Base-by-base conservation (phyloP, 2,888 invertebrate genomes). In the Theodoxus fluviatilis region DNA sequence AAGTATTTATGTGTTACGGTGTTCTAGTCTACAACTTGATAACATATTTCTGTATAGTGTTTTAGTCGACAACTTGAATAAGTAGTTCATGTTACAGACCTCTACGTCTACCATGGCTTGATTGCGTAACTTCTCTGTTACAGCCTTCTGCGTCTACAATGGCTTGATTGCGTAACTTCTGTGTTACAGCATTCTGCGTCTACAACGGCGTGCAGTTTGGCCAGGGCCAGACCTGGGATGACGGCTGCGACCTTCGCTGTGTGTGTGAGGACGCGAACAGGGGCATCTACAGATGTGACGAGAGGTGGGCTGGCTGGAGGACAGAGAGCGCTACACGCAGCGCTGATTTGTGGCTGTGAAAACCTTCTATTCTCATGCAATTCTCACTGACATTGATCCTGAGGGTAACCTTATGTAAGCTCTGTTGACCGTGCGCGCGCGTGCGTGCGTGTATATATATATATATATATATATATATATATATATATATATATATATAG, bases 231-330 rank as follows among this genome's bases (percentile, higher is more conserved):
- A 31, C 59, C 25, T 71, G 71, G 71, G 63, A 33, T 40, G 71
- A 71, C 33, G 71, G 71, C 25, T 71, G 71, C 33, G 71, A 71
- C 68, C 52, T 68, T 64, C 49, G 28, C 12, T 71, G 71, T 31
- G 68, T 63, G 37, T 71, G 71, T 64, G 71, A 71, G n/a, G 68
- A 71, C 38, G 68, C 68, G 1, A 64, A 64, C 28, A 71, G 68
- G 3, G 71, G 71, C 0, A 40, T 68, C 3, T 71, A 71, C 64
- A 49, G 65, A 25, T 71, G 71, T 25, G 68, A 66, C 3, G 38
- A 67, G 31, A 66, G 71, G 71, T 68, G 12, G 22, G 67, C 1
- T 18, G 18, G 9, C 22, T 55, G 55, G 12, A 18, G 7, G 7
- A 43, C 9, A 43, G 15, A 15, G 9, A 6, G 25, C 52, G 2